Evolutionary conservation across 2,888 invertebrate genomes (phyloP), one percentile per base, ranked within the genome.

Genomic region (Ectropis crepuscularia): DNA sequence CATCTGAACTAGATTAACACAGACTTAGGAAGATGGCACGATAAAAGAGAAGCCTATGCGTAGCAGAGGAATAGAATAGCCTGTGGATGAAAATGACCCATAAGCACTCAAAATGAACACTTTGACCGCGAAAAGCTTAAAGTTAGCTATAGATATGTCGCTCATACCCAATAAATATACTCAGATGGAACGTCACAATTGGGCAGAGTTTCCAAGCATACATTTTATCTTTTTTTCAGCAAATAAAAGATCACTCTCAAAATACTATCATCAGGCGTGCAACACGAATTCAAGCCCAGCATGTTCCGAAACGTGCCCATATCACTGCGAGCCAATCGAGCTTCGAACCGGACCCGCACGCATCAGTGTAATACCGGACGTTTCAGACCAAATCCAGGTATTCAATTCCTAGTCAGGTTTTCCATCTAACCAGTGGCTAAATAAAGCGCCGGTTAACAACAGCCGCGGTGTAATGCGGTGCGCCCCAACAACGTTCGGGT

Each of bases 401-500:
- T 63, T 63, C 63, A 37, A 71, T 71, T 58, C 60, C 61, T 63
- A 61, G 63, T 59, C 53, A 55, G 61, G 48, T 53, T 50, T 67
- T 55, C 57, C 54, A 55, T 58, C 59, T 49, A 63, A 60, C 60
- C 67, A 61, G 63, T 65, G 68, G 70, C 42, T 70, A 73, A 68
- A 73, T 75, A 79, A 75, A 77, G 76, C 75, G 77, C 71, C 70
- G 71, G 72, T 74, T 74, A 74, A 75, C 73, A 78, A 75, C 71
- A 71, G 68, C 68, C 72, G 69, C 65, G 67, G 71, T 79, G 78
- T 78, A 78, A 79, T 75, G 74, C 72, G 77, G 77, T 69, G 65
- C 70, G 72, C 74, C 74, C 73, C 75, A 77, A 80, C 81, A 77
- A 77, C 78, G 78, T 70, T 74, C 78, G 74, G 80, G 78, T 82